Evolutionary conservation across 2,888 invertebrate species (phyloP), one percentile per base, ranked within the genome.

Genomic region (Dolomedes plantarius): DNA sequence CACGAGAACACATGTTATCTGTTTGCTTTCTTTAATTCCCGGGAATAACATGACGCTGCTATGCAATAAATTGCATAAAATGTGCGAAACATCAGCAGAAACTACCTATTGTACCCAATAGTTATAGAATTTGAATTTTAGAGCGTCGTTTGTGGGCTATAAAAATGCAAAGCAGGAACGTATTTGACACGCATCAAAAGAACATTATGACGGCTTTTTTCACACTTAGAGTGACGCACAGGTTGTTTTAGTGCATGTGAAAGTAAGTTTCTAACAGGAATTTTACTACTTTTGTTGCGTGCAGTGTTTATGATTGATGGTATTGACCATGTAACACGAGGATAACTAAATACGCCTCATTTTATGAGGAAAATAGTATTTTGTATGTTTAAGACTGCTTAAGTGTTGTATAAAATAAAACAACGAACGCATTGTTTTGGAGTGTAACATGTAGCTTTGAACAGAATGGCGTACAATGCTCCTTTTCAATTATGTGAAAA

Each of bases 61-160:
- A 56, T 23, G 16, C 56, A 23, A 56, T 56, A 56, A 31, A 68
- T 36, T 28, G 69, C 32, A 11, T 27, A 27, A 5, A 1, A 27
- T 16, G 69, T 39, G 27, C 41, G 1, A 31, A 41, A 27, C 27
- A n/a, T n/a, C n/a, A 28, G 46, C 29, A 29, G 39, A 67, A 62
- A 56, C 0, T 23, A 23, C 11, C 56, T 23, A 56, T 56, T 23
- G 56, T 56, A 56, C 56, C 39, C 32, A 64, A 76, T 72, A 83
- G 82, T 72, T 83, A 76, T 65, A 65, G 72, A 83, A 74, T 76
- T 76, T 74, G 82, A 83, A 76, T 72, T 83, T 83, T 72, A 83
- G 76, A 76, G 46, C 76, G 76, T 72, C 76, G 50, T 83, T 83
- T 76, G 76, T 27, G 82, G 82, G 76, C 50, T 72, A 72, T 83